phyloP scores from a whole-genome alignment of 2,797 vertebrate genomes.

The Scarus forsteni region DNA sequence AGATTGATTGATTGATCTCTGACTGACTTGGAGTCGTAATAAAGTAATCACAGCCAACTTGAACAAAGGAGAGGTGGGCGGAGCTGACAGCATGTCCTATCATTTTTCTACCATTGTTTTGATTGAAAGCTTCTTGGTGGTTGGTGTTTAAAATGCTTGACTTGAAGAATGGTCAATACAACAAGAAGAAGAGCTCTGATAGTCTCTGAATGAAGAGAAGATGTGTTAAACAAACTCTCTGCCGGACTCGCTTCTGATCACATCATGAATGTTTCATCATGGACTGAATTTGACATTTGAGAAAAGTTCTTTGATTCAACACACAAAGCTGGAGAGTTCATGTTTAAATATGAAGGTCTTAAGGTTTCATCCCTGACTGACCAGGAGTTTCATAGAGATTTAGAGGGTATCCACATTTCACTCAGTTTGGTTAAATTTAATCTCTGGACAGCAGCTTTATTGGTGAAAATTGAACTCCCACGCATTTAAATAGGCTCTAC shows the following conservation, averaged over 20 bases:
- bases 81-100: too few species aligned
- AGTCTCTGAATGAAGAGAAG: not conserved
- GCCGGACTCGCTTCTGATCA: not conserved
- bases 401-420: not conserved
- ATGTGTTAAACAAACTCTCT: not conserved
- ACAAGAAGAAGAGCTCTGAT: too few species aligned
- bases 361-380: not conserved
- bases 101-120: too few species aligned
- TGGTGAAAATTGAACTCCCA: conserved; percentile 2
- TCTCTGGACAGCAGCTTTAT: not conserved
- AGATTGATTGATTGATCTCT: too few species aligned
- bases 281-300: not conserved
- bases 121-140: too few species aligned
- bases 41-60: too few species aligned
- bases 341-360: too few species aligned
- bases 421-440: not conserved
- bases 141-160: too few species aligned
- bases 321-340: too few species aligned
- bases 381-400: not conserved
- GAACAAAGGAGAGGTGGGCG: too few species aligned
- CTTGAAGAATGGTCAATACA: too few species aligned
- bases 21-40: too few species aligned
- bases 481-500: conserved; percentile 11
- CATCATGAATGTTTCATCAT: not conserved
- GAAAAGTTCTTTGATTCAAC: not conserved